These are phyloP conservation scores for Carassius carassius DNA, from an alignment of 2,113 vertebrate genomes.

Conservation along the genomic window DNA sequence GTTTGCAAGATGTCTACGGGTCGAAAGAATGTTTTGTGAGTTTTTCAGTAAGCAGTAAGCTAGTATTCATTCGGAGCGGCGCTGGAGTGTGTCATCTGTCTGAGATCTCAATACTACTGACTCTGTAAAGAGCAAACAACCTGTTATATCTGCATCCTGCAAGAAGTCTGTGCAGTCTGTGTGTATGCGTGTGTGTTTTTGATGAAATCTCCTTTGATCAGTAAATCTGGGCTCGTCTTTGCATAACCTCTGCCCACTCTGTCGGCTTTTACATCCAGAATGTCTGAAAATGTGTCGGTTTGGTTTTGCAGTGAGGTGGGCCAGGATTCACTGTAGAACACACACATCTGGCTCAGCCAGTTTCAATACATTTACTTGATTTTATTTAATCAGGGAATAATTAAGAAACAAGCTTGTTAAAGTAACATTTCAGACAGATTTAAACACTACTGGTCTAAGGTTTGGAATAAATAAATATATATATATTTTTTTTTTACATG, in stretches of 20 bases:
- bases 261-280: slow-evolving; percentile 22
- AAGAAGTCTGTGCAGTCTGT: neutral
- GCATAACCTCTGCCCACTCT: neutral
- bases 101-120: neutral
- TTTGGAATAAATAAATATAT: no score
- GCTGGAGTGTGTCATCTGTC: neutral
- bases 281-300: slow-evolving; percentile 27
- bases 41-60: neutral
- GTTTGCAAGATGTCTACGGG: neutral
- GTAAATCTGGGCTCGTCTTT: slow-evolving; percentile 14
- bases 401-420: neutral
- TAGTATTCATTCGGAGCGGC: neutral
- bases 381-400: neutral
- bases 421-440: neutral
- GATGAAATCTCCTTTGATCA: slow-evolving; percentile 1
- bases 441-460: no score
- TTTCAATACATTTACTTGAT: neutral
- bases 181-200: slow-evolving; percentile 5
- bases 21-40: neutral
- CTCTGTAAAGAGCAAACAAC: neutral
- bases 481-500: no score
- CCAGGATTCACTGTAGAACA: neutral
- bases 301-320: neutral
- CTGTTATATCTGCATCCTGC: neutral
- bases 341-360: neutral